Percentiles rank a stretch among this genome's conserved stretches.
These are phyloP conservation scores for Nomada fucata DNA, from an alignment of 2,888 invertebrate species.

Conservation along the genomic window DNA sequence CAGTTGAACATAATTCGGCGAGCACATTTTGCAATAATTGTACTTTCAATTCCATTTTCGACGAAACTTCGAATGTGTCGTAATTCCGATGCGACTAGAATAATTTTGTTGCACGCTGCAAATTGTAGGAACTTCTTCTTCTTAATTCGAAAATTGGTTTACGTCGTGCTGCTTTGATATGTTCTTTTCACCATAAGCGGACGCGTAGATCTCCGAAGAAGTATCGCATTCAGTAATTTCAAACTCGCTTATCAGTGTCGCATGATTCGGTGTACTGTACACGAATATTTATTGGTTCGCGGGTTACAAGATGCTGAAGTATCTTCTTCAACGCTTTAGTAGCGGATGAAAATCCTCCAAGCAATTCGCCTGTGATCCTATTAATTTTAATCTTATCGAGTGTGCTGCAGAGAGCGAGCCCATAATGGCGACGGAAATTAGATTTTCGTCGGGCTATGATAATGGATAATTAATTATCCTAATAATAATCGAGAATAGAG, in stretches of 20 bases:
- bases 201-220: no score
- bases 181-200: no score
- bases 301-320: background rate
- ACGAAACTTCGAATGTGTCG: no score
- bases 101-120: background rate
- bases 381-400: constrained; percentile 49
- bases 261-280: background rate
- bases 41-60: no score
- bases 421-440: constrained; percentile 42
- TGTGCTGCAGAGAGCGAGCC: constrained; percentile 9
- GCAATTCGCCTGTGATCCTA: constrained; percentile 33
- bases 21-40: no score
- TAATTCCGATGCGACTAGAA: background rate
- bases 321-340: background rate
- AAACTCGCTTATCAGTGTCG: no score
- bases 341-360: constrained; percentile 26
- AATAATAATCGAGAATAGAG: constrained; percentile 38
- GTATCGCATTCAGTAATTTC: no score
- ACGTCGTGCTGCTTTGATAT: no score
- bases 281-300: background rate
- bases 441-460: constrained; percentile 43
- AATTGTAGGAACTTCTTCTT: background rate
- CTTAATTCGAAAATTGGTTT: no score
- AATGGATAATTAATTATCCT: constrained; percentile 53
- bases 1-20: no score